phyloP scores from a whole-genome alignment of 2,113 vertebrate genomes.

The Amphiprion ocellaris region DNA sequence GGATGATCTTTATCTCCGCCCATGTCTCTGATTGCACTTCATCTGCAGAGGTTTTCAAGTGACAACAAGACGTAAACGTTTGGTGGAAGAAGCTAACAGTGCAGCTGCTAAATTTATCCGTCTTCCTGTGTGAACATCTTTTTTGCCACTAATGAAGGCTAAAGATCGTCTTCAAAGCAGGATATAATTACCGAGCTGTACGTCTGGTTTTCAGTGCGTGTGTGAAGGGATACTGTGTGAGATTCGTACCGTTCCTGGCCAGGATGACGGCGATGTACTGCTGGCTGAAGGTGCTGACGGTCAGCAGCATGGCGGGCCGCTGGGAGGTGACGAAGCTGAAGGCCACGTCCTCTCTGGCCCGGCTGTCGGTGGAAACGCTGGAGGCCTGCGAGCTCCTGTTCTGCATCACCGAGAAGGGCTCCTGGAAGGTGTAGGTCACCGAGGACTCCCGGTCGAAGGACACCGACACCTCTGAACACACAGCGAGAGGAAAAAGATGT shows the following conservation, averaged over 20 bases:
- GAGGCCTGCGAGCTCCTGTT: constrained; percentile 89
- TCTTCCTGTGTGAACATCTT: no score
- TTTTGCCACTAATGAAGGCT: no score
- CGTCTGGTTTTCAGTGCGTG: no score
- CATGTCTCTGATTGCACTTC: no score
- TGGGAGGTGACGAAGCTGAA: constrained; percentile 92
- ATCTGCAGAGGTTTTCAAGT: no score
- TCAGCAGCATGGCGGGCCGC: constrained; percentile 91
- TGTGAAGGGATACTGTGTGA: no score
- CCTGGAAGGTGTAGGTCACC: constrained; percentile 93
- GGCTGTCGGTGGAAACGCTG: constrained; percentile 87
- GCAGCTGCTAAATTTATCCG: no score
- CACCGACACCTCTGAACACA: constrained; percentile 92
- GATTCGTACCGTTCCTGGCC: constrained; percentile 89
- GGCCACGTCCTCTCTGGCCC: constrained; percentile 90
- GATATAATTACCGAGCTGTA: no score
- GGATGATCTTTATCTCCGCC: no score
- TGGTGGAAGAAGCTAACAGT: no score
- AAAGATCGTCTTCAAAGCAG: no score
- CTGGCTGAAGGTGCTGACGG: constrained; percentile 90
- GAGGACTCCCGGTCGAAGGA: constrained; percentile 93
- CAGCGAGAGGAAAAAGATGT: not conserved
- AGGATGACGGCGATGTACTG: constrained; percentile 93
- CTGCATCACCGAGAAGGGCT: constrained; percentile 95
- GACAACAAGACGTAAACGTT: no score